Conservation (phyloP, 2,888 invertebrate genomes). For the Drosophila kanekoi region DNA sequence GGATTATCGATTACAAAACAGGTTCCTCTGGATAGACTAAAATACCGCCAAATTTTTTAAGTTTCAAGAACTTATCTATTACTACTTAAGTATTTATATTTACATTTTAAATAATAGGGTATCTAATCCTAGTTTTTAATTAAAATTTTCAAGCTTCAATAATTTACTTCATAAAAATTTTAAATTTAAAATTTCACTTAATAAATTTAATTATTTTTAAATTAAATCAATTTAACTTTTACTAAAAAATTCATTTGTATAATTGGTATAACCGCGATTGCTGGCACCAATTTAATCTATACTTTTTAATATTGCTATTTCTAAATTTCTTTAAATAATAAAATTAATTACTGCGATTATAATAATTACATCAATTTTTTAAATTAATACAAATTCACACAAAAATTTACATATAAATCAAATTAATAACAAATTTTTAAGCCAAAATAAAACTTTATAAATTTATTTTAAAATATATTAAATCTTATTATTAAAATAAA, state of each 20-base stretch:
- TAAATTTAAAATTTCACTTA: neutral
- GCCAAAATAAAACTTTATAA: constrained; percentile 86
- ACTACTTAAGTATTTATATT: constrained; percentile 86
- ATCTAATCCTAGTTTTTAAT: constrained; percentile 89
- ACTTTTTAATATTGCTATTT: constrained; percentile 87
- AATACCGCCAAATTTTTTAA: constrained; percentile 90
- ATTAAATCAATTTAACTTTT: no score
- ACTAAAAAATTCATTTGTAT: constrained; percentile 85
- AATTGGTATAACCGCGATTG: constrained; percentile 90
- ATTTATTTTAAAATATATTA: neutral
- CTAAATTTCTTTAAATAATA: constrained; percentile 87
- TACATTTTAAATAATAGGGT: constrained; percentile 88
- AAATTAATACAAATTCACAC: constrained; percentile 85
- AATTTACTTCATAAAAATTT: constrained; percentile 85
- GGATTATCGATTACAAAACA: constrained; percentile 82
- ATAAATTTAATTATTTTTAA: constrained; percentile 73
- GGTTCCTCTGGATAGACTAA: constrained; percentile 88
- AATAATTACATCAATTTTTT: constrained; percentile 83
- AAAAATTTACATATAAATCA: constrained; percentile 87
- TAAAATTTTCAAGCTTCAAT: constrained; percentile 87
- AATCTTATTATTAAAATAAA: constrained; percentile 4
- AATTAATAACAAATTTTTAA: constrained; percentile 86
- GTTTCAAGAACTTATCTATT: constrained; percentile 88
- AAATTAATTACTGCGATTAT: constrained; percentile 86
- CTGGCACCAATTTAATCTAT: constrained; percentile 87